A percentile compares a stretch with the other conserved stretches of the same genome.
phyloP scores from a whole-genome alignment of 1,140 invertebrate genomes.

The Achroia grisella region DNA sequence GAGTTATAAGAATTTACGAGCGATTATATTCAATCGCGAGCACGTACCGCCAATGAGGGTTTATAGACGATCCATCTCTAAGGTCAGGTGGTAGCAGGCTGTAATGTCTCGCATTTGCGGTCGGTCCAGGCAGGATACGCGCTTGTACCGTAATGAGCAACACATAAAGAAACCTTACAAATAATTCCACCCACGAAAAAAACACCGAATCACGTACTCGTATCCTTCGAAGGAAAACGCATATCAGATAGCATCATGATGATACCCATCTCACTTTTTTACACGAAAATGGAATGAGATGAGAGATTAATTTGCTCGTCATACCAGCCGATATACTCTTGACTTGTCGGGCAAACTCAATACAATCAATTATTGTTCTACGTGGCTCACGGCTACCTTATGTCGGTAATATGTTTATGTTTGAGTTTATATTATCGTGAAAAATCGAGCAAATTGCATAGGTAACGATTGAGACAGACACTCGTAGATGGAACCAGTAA shows the following conservation, averaged over 20 bases:
- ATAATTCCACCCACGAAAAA: conserved; percentile 69
- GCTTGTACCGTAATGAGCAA: conserved; percentile 68
- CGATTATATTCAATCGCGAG: conserved; percentile 21
- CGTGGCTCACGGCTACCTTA: conserved; percentile 47
- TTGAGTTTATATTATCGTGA: conserved; percentile 38
- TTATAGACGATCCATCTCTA: conserved; percentile 18
- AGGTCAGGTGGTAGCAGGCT: conserved; percentile 28
- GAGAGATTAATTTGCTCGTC: conserved; percentile 31
- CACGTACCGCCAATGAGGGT: conserved; percentile 43
- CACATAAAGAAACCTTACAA: conserved; percentile 71
- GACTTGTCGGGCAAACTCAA: conserved; percentile 46
- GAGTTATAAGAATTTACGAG: background rate
- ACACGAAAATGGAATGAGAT: conserved; percentile 25
- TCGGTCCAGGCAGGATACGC: conserved; percentile 60
- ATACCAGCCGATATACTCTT: conserved; percentile 53
- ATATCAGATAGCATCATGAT: conserved; percentile 59
- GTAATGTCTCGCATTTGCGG: conserved; percentile 66
- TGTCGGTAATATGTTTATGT: conserved; percentile 44
- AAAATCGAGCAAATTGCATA: conserved; percentile 38
- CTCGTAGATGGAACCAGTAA: no score
- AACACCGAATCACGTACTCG: conserved; percentile 66
- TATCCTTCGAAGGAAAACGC: conserved; percentile 67
- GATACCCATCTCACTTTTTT: conserved; percentile 33
- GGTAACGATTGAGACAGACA: background rate
- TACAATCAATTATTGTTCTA: conserved; percentile 67